Percentiles rank a stretch among this genome's conserved stretches.
Evolutionary conservation across 2,888 invertebrate genomes (phyloP).

Genomic region (Agelastica alni): DNA sequence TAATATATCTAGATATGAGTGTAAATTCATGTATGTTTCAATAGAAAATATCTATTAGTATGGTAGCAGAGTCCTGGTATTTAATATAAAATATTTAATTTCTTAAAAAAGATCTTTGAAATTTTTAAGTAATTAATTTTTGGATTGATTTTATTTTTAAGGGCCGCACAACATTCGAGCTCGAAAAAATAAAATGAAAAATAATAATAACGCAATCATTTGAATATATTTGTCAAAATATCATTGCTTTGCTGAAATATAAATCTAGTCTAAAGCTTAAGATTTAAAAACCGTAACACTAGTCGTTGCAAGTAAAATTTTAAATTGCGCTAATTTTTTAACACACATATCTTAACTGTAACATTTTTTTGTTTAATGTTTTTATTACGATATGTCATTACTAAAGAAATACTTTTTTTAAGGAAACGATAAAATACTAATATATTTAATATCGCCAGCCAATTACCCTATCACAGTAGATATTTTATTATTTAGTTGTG

Average conservation of each 20-base stretch:
- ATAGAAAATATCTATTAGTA: no score
- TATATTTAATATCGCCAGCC: neutral
- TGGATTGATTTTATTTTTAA: no score
- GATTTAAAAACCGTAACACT: constrained; percentile 42
- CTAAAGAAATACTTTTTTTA: constrained; percentile 19
- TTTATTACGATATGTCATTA: constrained; percentile 19
- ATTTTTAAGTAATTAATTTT: no score
- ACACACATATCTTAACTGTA: constrained; percentile 4
- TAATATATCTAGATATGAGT: no score
- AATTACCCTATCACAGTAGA: no score
- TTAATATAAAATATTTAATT: no score
- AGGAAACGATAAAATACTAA: neutral
- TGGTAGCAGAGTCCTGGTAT: no score
- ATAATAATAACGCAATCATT: no score
- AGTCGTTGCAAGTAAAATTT: constrained; percentile 47
- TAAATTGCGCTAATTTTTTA: constrained; percentile 33
- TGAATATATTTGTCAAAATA: constrained; percentile 24
- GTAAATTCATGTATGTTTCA: no score
- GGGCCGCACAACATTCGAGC: constrained; percentile 7
- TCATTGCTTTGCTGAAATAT: constrained; percentile 24
- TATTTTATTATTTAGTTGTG: no score
- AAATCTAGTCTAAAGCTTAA: constrained; percentile 36
- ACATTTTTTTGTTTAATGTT: neutral
- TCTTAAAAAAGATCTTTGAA: no score
- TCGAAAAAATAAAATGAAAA: no score